These are phyloP conservation scores for Bubo blakistoni DNA, from an alignment of 2,113 vertebrate species.

Conservation along the genomic window DNA sequence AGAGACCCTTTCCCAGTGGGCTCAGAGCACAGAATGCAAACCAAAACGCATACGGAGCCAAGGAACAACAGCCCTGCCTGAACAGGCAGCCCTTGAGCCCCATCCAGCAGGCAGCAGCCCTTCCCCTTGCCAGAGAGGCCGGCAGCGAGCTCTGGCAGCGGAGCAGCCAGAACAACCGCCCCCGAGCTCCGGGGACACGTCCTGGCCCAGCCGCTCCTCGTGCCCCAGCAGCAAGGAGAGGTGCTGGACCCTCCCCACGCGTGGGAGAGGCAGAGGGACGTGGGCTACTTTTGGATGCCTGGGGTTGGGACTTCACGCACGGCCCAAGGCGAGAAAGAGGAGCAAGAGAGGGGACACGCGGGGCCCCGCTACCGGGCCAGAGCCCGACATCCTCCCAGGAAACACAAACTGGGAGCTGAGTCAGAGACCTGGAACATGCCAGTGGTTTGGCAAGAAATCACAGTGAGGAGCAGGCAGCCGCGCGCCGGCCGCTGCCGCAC, in stretches of 20 bases:
- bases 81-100: neutral
- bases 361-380: neutral
- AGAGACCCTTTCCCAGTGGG: neutral
- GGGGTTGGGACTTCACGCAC: neutral
- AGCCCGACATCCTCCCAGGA: neutral
- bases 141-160: neutral
- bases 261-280: neutral
- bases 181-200: accelerated
- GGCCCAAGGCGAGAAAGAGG: neutral
- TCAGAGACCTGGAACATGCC: neutral
- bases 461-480: neutral
- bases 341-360: neutral
- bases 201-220: neutral
- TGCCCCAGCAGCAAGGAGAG: neutral
- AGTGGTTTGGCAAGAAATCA: neutral
- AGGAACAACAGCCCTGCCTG: neutral
- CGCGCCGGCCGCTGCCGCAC: neutral
- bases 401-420: constrained; percentile 11
- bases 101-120: neutral
- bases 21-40: neutral
- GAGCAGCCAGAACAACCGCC: neutral
- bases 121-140: neutral
- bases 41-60: accelerated
- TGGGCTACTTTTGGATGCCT: neutral
- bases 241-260: accelerated